phyloP scores from a whole-genome alignment of 2,888 invertebrate genomes.

The Ptilodon capucinus region DNA sequence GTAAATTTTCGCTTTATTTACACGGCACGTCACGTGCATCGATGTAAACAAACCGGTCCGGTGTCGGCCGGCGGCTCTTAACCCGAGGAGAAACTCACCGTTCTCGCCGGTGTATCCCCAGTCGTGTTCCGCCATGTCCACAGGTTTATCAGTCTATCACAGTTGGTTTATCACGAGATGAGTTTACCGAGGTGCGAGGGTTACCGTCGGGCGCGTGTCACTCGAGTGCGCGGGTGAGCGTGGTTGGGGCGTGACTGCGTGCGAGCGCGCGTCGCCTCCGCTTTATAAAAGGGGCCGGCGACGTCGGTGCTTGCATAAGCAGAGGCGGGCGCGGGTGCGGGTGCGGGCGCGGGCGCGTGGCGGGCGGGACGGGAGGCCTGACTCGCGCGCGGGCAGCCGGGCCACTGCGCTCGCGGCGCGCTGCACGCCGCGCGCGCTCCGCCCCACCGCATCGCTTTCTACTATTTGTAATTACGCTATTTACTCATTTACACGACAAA shows the following conservation, averaged over 20 bases:
- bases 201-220: constrained; percentile 53
- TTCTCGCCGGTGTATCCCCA: constrained; percentile 85
- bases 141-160: constrained; percentile 41
- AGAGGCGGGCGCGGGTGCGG: constrained; percentile 44
- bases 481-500: constrained; percentile 51
- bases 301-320: constrained; percentile 40
- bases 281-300: constrained; percentile 62
- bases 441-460: constrained; percentile 54
- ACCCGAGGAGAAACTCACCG: constrained; percentile 70
- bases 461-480: constrained; percentile 60
- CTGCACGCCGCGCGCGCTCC: constrained; percentile 30
- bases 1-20: constrained; percentile 46
- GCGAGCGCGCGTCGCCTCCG: constrained; percentile 62
- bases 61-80: constrained; percentile 39
- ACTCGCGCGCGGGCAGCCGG: constrained; percentile 52
- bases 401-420: constrained; percentile 54
- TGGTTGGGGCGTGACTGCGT: constrained; percentile 72
- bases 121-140: constrained; percentile 71
- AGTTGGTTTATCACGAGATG: constrained; percentile 30
- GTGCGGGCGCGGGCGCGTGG: constrained; percentile 26
- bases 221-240: constrained; percentile 65
- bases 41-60: constrained; percentile 79
- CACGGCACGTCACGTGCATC: constrained; percentile 66
- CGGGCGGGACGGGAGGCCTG: constrained; percentile 40
- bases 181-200: constrained; percentile 30